Evolutionary conservation across 2,888 invertebrate species (phyloP).

Genomic region (Catocala nupta): DNA sequence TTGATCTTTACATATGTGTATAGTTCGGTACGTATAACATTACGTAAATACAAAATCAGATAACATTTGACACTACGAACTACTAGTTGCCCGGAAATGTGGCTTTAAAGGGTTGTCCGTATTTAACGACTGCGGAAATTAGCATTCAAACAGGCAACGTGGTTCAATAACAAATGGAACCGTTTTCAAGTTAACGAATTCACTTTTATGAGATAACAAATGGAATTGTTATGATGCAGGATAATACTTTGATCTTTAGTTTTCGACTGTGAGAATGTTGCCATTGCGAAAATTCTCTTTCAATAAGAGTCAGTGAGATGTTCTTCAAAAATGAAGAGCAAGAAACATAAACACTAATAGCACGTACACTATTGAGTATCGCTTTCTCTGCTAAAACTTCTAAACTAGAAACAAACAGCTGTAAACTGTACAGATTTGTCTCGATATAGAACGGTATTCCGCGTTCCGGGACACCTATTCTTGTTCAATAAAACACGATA

Average conservation of each 20-base stretch:
- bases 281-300: slow-evolving; percentile 2
- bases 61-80: background rate
- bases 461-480: background rate
- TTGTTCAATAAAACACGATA: slow-evolving; percentile 8
- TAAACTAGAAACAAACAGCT: slow-evolving; percentile 10
- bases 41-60: background rate
- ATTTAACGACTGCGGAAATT: slow-evolving; percentile 45
- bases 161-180: slow-evolving; percentile 58
- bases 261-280: too few species aligned
- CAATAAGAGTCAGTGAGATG: background rate
- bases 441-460: slow-evolving; percentile 9
- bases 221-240: slow-evolving; percentile 57
- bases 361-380: slow-evolving; percentile 1
- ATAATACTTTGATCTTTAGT: slow-evolving; percentile 43
- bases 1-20: slow-evolving; percentile 15
- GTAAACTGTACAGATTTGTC: slow-evolving; percentile 9
- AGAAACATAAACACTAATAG: background rate
- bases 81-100: slow-evolving; percentile 7
- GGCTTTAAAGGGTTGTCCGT: slow-evolving; percentile 22
- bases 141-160: slow-evolving; percentile 57
- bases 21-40: background rate
- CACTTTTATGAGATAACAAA: slow-evolving; percentile 60
- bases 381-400: slow-evolving; percentile 7
- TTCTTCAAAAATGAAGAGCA: background rate
- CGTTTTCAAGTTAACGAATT: slow-evolving; percentile 51